Evolutionary conservation across 2,888 invertebrate genomes (phyloP), one percentile per base, ranked within the genome.

Genomic region (Pterobdella sp.): DNA sequence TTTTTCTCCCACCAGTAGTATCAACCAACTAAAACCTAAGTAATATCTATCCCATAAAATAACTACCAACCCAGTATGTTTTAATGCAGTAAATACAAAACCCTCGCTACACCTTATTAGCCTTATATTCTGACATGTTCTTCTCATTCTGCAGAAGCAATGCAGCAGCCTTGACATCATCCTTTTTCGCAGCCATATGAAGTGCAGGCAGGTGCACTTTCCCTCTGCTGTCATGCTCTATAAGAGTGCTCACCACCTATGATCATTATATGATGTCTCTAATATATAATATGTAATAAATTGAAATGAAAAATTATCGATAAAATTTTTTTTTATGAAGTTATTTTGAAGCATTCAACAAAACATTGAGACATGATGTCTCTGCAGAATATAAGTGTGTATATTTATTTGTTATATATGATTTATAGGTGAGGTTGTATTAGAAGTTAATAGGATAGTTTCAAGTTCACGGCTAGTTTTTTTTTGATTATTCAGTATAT

Each of bases 121-220:
- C 71, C 31, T 71, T 71, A 37, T 71, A 71, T 63, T 95, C 94
- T 82, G 98, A 97, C 32, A 96, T 94, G 86, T 96, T 96, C 85
- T 96, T 95, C 84, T 97, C 95, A 82, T 94, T 97, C 88, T 95
- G 93, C 78, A 98, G 88, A 77, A 98, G 88, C 76, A 98, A 87
- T 78, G 93, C 92, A 65, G 97, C 98, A 69, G 97, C 97, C 82
- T 96, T 96, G 77, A 94, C 94, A 84, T 99, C 98, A 83, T 99
- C 96, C 84, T 99, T 99, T 85, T 98, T 99, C 76, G 98, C 98
- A 73, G 98, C 98, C 80, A 99, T 98, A 85, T 98, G 98, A 76
- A 99, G 87, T 2, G 98, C 98, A 4, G 98, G 98, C 77, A 99
- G 87, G 77, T 96, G 89, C 60, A 97, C 95, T 85, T 96, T 93